Evolutionary conservation across 2,797 vertebrate genomes (phyloP).

Genomic region (Carcharodon carcharias): DNA sequence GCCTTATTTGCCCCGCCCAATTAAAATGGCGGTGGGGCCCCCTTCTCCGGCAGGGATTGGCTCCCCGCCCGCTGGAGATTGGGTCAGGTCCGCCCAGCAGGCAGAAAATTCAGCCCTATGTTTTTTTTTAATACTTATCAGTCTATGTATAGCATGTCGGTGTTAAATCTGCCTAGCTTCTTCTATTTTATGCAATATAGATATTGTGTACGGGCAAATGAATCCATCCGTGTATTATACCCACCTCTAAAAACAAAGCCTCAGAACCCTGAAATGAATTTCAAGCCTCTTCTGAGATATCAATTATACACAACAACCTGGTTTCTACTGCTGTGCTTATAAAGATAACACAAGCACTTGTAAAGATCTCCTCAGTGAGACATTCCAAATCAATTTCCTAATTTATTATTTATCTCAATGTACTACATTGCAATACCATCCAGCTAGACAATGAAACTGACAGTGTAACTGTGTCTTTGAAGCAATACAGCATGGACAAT

Average conservation of each 20-base stretch:
- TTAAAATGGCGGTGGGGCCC: no score
- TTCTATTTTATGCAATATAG: neutral
- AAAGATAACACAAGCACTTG: neutral
- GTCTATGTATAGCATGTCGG: neutral
- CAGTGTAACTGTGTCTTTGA: neutral
- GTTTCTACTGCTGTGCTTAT: neutral
- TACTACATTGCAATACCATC: neutral
- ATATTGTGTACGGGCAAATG: neutral
- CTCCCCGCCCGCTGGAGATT: no score
- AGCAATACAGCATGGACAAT: neutral
- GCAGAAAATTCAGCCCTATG: neutral
- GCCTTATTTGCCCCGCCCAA: no score
- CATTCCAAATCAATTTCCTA: neutral
- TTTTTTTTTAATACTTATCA: neutral
- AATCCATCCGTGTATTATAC: neutral
- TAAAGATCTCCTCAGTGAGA: constrained; percentile 17
- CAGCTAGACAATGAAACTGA: neutral
- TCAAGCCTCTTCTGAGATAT: constrained; percentile 2
- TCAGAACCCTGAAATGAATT: no score
- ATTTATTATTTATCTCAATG: constrained; percentile 21
- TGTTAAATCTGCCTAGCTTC: neutral
- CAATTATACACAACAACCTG: neutral
- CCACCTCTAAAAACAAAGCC: neutral
- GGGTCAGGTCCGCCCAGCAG: no score
- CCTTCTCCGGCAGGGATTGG: no score